phyloP scores from a whole-genome alignment of 2,888 invertebrate species.

The Parasteatoda lunata region DNA sequence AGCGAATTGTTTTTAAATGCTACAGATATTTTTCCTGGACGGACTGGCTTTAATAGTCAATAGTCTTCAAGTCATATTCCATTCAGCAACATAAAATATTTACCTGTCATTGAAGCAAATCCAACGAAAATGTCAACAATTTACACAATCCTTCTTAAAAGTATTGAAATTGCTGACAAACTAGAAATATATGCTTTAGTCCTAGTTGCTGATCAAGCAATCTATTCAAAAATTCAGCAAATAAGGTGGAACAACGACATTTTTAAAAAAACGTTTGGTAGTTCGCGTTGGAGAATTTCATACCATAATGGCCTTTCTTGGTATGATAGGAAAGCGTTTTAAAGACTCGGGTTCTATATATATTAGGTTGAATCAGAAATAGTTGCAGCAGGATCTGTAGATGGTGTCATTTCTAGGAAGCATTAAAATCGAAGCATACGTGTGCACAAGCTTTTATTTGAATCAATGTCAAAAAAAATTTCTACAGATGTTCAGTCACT shows the following conservation, averaged over 20 bases:
- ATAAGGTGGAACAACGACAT: constrained; percentile 67
- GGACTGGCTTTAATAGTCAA: too few relatives aligned
- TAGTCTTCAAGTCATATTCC: too few relatives aligned
- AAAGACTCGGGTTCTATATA: constrained; percentile 69
- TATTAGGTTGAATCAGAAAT: constrained; percentile 68
- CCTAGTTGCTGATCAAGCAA: constrained; percentile 61
- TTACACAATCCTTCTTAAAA: too few relatives aligned
- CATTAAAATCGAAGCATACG: constrained; percentile 14
- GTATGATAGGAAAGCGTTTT: constrained; percentile 69
- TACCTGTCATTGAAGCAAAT: too few relatives aligned
- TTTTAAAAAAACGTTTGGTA: constrained; percentile 50
- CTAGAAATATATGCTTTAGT: not conserved
- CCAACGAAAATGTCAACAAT: too few relatives aligned
- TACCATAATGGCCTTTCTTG: constrained; percentile 68
- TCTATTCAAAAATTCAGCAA: constrained; percentile 70
- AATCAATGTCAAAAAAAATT: too few relatives aligned
- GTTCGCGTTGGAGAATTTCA: constrained; percentile 69
- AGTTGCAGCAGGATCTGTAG: constrained; percentile 69
- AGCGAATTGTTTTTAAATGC: too few relatives aligned
- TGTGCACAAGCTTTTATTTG: constrained; percentile 68
- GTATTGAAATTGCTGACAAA: not conserved
- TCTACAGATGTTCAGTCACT: too few relatives aligned
- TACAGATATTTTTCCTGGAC: too few relatives aligned
- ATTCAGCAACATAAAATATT: too few relatives aligned
- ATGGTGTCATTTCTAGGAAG: not conserved